A percentile compares a stretch with the other conserved stretches of the same genome.
Evolutionary conservation across 2,888 invertebrate genomes (phyloP).

Genomic region (Drosophila austrosaltans): DNA sequence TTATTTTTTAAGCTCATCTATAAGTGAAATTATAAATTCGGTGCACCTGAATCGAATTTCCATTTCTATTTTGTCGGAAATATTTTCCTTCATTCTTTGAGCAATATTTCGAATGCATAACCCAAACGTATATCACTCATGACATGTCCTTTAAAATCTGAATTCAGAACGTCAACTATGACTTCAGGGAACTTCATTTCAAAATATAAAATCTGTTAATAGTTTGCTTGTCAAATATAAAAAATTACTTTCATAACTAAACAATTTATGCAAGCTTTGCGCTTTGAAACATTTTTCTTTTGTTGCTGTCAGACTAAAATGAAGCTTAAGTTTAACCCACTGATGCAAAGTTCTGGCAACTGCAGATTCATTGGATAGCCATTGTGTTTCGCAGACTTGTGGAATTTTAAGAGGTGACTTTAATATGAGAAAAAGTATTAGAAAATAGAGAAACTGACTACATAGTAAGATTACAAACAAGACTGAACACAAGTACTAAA

Average conservation of each 20-base stretch:
- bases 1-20: too few species aligned
- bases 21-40: not conserved
- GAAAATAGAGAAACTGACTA: too few species aligned
- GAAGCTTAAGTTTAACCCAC: conserved; percentile 16
- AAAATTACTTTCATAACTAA: conserved; percentile 2
- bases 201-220: conserved; percentile 5
- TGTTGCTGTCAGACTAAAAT: conserved; percentile 19
- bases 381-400: conserved; percentile 8
- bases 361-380: not conserved
- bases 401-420: not conserved
- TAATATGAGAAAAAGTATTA: too few species aligned
- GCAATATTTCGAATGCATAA: too few species aligned
- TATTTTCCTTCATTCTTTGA: too few species aligned
- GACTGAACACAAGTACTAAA: not conserved
- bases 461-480: too few species aligned
- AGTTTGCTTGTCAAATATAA: conserved; percentile 12
- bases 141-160: conserved; percentile 10
- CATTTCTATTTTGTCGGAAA: too few species aligned
- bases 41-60: not conserved
- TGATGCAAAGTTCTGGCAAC: too few species aligned
- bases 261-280: conserved; percentile 13
- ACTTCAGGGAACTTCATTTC: conserved; percentile 2
- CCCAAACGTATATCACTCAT: not conserved
- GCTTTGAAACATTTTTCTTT: conserved; percentile 19
- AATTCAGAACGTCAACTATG: conserved; percentile 11